Percentiles rank a stretch among this genome's conserved stretches.
Conservation (phyloP, 2,797 vertebrate genomes). For the Alfaro cultratus region DNA sequence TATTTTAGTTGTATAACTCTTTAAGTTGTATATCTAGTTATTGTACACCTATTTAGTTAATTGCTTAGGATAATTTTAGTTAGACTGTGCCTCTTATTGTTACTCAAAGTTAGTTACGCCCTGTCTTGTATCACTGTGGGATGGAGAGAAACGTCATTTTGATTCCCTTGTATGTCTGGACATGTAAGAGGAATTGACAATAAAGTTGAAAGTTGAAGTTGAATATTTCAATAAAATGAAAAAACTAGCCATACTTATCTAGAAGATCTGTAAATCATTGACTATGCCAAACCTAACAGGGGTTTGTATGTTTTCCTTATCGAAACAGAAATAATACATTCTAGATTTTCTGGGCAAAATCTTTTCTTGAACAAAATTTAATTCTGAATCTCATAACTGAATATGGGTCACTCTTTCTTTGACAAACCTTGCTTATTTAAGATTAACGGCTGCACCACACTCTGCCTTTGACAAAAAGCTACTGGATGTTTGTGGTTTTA, state of each 20-base stretch:
- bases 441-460: background rate
- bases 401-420: background rate
- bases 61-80: too few relatives aligned
- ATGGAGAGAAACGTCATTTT: too few relatives aligned
- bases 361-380: background rate
- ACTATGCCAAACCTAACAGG: background rate
- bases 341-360: background rate
- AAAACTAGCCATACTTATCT: background rate
- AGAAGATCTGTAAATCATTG: background rate
- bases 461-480: background rate
- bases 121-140: too few relatives aligned
- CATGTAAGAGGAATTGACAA: too few relatives aligned
- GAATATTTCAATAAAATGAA: background rate
- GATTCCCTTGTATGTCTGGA: too few relatives aligned
- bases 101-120: too few relatives aligned
- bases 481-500: background rate
- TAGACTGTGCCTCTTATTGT: too few relatives aligned
- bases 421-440: background rate
- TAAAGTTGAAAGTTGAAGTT: too few relatives aligned
- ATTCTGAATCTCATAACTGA: background rate
- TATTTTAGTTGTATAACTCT: too few relatives aligned
- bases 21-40: too few relatives aligned
- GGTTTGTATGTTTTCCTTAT: background rate
- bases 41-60: too few relatives aligned
- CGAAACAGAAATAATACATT: background rate